Conservation (phyloP, 64 coral and sea anemone genomes). For the Montipora cactus region DNA sequence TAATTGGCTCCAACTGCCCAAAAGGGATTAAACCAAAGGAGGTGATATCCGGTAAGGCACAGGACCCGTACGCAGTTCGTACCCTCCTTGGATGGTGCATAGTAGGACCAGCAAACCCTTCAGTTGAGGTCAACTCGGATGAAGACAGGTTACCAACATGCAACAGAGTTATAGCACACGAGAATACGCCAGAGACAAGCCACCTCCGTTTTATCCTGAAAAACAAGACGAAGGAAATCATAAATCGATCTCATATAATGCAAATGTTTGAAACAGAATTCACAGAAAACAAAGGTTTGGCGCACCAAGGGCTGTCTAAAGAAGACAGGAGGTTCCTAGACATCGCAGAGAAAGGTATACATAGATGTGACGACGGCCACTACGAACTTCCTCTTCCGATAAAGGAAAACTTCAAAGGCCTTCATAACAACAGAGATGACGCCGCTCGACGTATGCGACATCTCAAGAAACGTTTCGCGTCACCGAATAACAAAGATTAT, state of each 20-base stretch:
- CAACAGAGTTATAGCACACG: no score
- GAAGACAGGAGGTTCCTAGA: not conserved
- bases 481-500: not conserved
- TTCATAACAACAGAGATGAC: slow-evolving; percentile 1
- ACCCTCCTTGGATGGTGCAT: no score
- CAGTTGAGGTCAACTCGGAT: no score
- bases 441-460: slow-evolving; percentile 1
- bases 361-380: not conserved
- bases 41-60: no score
- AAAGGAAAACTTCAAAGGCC: not conserved
- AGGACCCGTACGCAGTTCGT: no score
- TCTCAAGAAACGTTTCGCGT: slow-evolving; percentile 23
- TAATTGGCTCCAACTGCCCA: no score
- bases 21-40: no score
- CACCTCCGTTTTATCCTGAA: no score
- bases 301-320: not conserved
- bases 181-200: no score
- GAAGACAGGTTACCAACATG: no score
- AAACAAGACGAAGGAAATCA: not conserved
- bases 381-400: slow-evolving; percentile 30
- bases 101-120: no score
- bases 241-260: not conserved
- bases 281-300: not conserved
- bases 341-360: not conserved
- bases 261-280: not conserved